phyloP scores from a whole-genome alignment of 1,140 invertebrate species.

The Gonatopus flavifemur region DNA sequence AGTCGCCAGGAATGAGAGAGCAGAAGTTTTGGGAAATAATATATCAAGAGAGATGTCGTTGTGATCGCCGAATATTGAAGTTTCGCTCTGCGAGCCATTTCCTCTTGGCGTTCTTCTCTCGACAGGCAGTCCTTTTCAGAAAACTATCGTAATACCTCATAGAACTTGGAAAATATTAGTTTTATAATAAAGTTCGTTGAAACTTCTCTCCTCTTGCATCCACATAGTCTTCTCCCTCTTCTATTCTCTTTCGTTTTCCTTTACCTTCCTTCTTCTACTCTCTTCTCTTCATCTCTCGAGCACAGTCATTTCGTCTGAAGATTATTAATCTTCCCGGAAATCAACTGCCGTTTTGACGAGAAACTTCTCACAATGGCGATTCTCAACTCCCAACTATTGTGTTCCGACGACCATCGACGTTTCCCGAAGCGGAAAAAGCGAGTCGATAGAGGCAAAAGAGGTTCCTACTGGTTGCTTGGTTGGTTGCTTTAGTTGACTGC shows the following conservation, averaged over 20 bases:
- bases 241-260: not conserved
- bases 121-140: slow-evolving; percentile 33
- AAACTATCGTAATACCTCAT: slow-evolving; percentile 48
- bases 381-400: slow-evolving; percentile 7
- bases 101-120: slow-evolving; percentile 26
- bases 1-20: slow-evolving; percentile 19
- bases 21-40: slow-evolving; percentile 46
- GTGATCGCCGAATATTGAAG: slow-evolving; percentile 50
- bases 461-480: too few relatives aligned
- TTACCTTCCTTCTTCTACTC: not conserved
- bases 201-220: not conserved
- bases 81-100: slow-evolving; percentile 35
- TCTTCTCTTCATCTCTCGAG: not conserved
- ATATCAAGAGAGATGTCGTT: slow-evolving; percentile 47
- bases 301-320: slow-evolving; percentile 23
- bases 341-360: slow-evolving; percentile 32
- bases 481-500: too few relatives aligned
- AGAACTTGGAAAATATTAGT: slow-evolving; percentile 44
- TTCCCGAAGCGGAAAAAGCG: slow-evolving; percentile 12
- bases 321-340: slow-evolving; percentile 35
- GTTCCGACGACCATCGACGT: slow-evolving; percentile 4
- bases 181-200: slow-evolving; percentile 44
- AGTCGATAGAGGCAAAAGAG: too few relatives aligned
- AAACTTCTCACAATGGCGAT: slow-evolving; percentile 17
- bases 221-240: not conserved